phyloP scores from a whole-genome alignment of 2,888 invertebrate genomes.

The Lissocephala sabroskyi region DNA sequence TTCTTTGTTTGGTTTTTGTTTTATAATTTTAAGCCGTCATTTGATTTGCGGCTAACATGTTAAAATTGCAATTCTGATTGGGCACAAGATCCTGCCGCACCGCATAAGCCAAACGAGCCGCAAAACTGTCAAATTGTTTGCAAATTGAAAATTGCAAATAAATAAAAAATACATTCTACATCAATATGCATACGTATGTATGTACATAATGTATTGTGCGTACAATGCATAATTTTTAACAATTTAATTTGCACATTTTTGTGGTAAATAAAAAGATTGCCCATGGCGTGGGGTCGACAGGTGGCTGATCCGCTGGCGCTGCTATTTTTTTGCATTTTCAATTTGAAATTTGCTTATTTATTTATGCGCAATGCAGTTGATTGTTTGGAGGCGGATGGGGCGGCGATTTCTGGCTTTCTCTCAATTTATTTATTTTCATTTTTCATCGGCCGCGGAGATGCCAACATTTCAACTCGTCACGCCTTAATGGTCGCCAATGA shows the following conservation, averaged over 20 bases:
- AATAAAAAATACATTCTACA: slow-evolving; percentile 13
- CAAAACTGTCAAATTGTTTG: slow-evolving; percentile 16
- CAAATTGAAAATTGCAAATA: slow-evolving; percentile 16
- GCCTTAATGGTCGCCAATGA: slow-evolving; percentile 49
- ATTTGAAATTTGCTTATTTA: slow-evolving; percentile 13
- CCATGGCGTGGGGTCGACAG: no score
- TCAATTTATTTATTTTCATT: slow-evolving; percentile 6
- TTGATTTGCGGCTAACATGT: slow-evolving; percentile 38
- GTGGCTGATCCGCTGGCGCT: no score
- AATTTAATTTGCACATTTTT: slow-evolving; percentile 21
- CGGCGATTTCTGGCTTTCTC: neutral
- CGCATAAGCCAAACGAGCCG: slow-evolving; percentile 28
- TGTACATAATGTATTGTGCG: slow-evolving; percentile 5
- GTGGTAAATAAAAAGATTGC: no score
- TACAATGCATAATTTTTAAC: slow-evolving; percentile 16
- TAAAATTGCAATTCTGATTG: slow-evolving; percentile 28
- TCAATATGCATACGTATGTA: slow-evolving; percentile 14
- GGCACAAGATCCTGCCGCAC: neutral
- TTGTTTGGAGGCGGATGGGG: neutral
- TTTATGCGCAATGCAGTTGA: neutral
- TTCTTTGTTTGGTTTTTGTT: slow-evolving; percentile 14
- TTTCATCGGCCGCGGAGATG: no score
- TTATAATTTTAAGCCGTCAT: slow-evolving; percentile 20
- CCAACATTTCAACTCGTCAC: slow-evolving; percentile 9
- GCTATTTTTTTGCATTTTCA: no score